Base-by-base conservation (phyloP, 2,797 vertebrate species). In the Fundulus diaphanus region DNA sequence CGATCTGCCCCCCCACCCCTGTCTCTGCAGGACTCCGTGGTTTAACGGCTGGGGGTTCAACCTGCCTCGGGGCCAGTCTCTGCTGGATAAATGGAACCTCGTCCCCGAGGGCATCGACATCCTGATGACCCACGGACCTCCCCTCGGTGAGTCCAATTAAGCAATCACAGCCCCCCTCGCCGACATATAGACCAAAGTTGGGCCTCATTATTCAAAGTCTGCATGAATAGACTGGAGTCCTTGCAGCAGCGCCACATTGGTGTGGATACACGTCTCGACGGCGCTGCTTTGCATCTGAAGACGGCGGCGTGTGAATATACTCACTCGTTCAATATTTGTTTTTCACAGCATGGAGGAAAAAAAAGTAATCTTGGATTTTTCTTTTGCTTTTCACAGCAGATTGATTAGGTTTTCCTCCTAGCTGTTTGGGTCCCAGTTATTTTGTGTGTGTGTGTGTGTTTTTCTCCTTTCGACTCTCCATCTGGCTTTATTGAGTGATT, bases 41-140 rank as follows among this genome's bases (percentile, higher is more conserved):
- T 99, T 99, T 95, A 99, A 99, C 89, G 98, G 98, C 93, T 99
- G 98, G 98, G 98, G 97, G 84, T 99, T 99, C 95, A 99, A 99
- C 95, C 94, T 99, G 89, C 97, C 97, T 82, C 96, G 98, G 92
- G 98, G 98, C 89, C 98, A 99, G 94, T 98, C 97, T 93, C 95
- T 99, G 92, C 95, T 99, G 95, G 98, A 99, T 95, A 99, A 99
- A 92, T 99, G 98, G 98, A 98, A 99, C 94, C 96, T 96, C 80
- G 96, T 99, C 90, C 98, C 98, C 0, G 98, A 99, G 87, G 98
- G 98, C 93, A 95, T 98, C 87, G 98, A 99, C 95, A 97, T 99
- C 88, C 96, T 99, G 94, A 99, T 99, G 98, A 99, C 98, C 88
- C 98, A 99, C 20, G 97, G 97, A 85, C 98, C 98, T 90, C 97